Conservation (phyloP, 2,888 invertebrate genomes). For the Dryomyza anilis region DNA sequence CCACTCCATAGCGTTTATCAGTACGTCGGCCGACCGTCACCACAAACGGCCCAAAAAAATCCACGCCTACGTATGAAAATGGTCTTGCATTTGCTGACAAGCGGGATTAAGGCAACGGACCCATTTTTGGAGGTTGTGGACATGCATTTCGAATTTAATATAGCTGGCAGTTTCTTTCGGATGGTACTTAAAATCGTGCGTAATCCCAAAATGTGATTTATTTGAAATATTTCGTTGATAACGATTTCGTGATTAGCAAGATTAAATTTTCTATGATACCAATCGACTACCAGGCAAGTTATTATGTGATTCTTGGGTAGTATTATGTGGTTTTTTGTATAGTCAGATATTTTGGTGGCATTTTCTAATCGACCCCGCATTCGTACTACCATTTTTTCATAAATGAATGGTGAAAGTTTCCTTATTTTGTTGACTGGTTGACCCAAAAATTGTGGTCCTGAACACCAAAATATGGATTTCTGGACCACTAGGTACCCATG, state of each 20-base stretch:
- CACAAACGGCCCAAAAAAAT: too few species aligned
- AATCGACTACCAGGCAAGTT: neutral
- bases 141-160: neutral
- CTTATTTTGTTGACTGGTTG: neutral
- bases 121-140: neutral
- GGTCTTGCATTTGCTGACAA: neutral
- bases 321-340: neutral
- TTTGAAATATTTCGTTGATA: neutral
- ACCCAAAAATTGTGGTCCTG: conserved; percentile 35
- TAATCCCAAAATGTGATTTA: neutral
- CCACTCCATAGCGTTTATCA: neutral
- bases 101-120: neutral
- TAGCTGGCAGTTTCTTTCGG: neutral
- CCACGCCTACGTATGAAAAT: too few species aligned
- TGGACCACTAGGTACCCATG: neutral
- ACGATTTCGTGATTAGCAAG: neutral
- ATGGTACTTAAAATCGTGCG: neutral
- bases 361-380: neutral
- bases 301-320: too few species aligned
- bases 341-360: neutral
- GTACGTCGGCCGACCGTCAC: too few species aligned
- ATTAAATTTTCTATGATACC: neutral
- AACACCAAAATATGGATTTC: conserved; percentile 40
- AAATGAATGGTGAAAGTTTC: neutral
- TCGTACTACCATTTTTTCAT: neutral